phyloP scores from a whole-genome alignment of 1,140 invertebrate genomes.

The Cotesia chilonis region DNA sequence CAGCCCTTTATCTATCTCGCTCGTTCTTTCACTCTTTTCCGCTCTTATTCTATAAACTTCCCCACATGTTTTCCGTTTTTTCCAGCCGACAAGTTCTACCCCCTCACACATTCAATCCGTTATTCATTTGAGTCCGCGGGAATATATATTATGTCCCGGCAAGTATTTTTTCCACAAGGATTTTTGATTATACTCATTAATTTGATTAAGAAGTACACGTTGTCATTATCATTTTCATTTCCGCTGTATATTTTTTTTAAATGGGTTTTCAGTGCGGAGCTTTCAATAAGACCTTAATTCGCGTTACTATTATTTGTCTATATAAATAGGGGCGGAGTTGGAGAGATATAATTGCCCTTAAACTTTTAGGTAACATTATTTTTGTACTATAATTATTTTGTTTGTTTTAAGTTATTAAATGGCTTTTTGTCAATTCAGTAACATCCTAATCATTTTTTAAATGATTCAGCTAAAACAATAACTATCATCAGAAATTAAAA shows the following conservation, averaged over 20 bases:
- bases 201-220: conserved; percentile 37
- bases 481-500: too few species aligned
- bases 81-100: conserved; percentile 19
- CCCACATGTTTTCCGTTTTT: conserved; percentile 12
- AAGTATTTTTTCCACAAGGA: not conserved
- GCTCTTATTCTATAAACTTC: conserved; percentile 4
- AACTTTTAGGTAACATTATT: too few species aligned
- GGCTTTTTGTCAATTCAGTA: too few species aligned
- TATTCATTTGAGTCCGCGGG: not conserved
- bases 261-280: too few species aligned
- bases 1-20: conserved; percentile 25
- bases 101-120: conserved; percentile 21
- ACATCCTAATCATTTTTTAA: too few species aligned
- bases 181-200: conserved; percentile 42
- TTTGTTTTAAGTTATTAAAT: too few species aligned
- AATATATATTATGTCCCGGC: conserved; percentile 2
- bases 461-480: too few species aligned
- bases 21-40: conserved; percentile 15
- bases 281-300: too few species aligned
- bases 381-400: too few species aligned
- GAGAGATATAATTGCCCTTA: too few species aligned
- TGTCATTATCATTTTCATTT: conserved; percentile 31
- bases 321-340: too few species aligned
- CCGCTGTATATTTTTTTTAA: not conserved
- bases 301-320: too few species aligned